phyloP scores from a whole-genome alignment of 2,113 vertebrate species.

The Campylomormyrus numenius region DNA sequence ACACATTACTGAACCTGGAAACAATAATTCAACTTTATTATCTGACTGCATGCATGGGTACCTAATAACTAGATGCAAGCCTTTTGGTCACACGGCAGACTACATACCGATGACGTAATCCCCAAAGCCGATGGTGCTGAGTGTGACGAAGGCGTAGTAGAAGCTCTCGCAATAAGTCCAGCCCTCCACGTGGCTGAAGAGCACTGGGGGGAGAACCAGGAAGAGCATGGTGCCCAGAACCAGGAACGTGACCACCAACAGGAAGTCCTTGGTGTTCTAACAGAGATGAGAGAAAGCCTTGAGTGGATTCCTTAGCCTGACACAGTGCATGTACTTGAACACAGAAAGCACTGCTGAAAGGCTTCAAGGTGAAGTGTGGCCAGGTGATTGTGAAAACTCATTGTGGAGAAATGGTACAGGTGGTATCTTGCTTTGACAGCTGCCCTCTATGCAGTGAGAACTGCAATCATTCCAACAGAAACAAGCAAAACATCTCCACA shows the following conservation, averaged over 20 bases:
- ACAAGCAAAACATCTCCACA: neutral
- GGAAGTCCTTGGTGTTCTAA: constrained; percentile 64
- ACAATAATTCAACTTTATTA: neutral
- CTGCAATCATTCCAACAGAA: neutral
- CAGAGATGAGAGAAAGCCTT: neutral
- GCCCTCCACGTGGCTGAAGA: constrained; percentile 80
- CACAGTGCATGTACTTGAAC: neutral
- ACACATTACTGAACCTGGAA: neutral
- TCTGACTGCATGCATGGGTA: neutral
- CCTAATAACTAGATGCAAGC: neutral
- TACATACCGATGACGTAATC: constrained; percentile 71
- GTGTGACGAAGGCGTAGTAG: constrained; percentile 76
- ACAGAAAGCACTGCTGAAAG: neutral
- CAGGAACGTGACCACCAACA: constrained; percentile 68
- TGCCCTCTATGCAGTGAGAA: neutral
- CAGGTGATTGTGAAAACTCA: neutral
- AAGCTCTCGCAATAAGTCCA: constrained; percentile 73
- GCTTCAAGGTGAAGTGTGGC: neutral
- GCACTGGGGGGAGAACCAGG: constrained; percentile 73
- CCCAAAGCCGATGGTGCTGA: constrained; percentile 77
- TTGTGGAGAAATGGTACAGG: neutral
- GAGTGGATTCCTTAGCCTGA: neutral
- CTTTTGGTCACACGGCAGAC: neutral
- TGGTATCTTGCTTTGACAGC: neutral
- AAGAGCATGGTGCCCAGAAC: constrained; percentile 69